Evolutionary conservation across 2,888 invertebrate species (phyloP), one percentile per base, ranked within the genome.

Genomic region (Amblyjoppa proteus): DNA sequence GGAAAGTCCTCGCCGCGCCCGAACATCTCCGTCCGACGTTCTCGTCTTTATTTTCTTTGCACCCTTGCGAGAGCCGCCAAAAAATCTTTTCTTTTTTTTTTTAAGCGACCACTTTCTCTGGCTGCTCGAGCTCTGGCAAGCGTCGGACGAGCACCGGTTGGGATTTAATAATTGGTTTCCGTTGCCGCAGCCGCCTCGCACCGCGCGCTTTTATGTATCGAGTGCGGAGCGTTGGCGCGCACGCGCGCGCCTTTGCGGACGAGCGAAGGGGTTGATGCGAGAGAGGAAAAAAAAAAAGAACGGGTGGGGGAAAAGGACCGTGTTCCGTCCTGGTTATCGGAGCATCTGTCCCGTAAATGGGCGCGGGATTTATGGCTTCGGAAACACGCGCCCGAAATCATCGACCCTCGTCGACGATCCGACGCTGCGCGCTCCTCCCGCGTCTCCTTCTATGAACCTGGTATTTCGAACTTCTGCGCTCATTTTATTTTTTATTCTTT

Each of bases 311-410:
- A 53, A 78, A 76, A 58, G 87, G 88, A 89, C 88, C 88, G 88
- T 73, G 85, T 83, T 87, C 79, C 86, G 85, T 87, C 86, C 83
- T 86, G 87, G 82, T 86, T 91, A 92, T 92, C 92, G 91, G 90
- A 91, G 90, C 93, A 93, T 93, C 93, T 93, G 93, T 93, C 92
- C 91, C 89, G 90, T 93, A 93, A 91, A 92, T 92, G 90, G 91
- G 89, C 86, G 78, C 85, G 89, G 90, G 91, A 93, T 93, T 93
- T 93, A 93, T 92, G 90, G 90, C 88, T 88, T 84, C 73, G 80
- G 88, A 76, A 90, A 91, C 92, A 91, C 92, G 92, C 91, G 91
- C 90, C 91, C 87, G 87, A 90, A 92, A 92, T 91, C 92, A 91
- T 92, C 92, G 66, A 66, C 90, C 89, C 88, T 86, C 84, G 80